Base-by-base conservation (phyloP, 2,888 invertebrate species). In the Leucophenga maculata region DNA sequence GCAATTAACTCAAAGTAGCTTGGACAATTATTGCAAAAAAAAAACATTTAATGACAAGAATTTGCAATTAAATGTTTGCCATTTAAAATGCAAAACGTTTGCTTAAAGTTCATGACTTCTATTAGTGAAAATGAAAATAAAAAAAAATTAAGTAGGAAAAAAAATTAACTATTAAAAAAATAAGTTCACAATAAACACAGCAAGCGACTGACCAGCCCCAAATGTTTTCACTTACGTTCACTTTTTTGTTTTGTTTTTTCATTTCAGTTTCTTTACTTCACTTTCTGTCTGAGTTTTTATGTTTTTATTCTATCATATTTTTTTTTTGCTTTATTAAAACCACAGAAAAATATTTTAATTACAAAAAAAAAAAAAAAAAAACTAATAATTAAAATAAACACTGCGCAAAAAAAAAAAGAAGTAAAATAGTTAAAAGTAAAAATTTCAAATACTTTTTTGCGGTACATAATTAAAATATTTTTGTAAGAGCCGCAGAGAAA, bases 221-320 rank as follows among this genome's bases (percentile, higher is more conserved):
- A 62, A 22, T 62, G 62, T 62, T 62, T 62, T 62, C 62, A 46
- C 62, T 62, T 62, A 62, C 62, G 44, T 62, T 62, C 62, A 62
- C 62, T 62, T 62, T 62, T 62, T n/a, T n/a, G n/a, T n/a, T n/a
- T n/a, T n/a, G 6, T n/a, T 18, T 62, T 46, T 20, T 31, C 62
- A 62, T 62, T 62, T 62, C 62, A 62, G 20, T 62, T 62, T 32
- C 32, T 32, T 62, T 62, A 60, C 46, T 18, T 22, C 6, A 16
- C 18, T 44, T 62, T 62, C 31, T 0, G 62, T 46, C 44, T n/a
- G n/a, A n/a, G n/a, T n/a, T n/a, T n/a, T 48, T 48, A 8, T 48
- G 14, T 48, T 48, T 8, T 48, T 48, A 48, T 48, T 16, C 16
- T 48, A 48, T 4, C 11, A 48, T n/a, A 48, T 4, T 48, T 48